Conservation (phyloP, 2,113 vertebrate genomes). For the Thunnus thynnus region DNA sequence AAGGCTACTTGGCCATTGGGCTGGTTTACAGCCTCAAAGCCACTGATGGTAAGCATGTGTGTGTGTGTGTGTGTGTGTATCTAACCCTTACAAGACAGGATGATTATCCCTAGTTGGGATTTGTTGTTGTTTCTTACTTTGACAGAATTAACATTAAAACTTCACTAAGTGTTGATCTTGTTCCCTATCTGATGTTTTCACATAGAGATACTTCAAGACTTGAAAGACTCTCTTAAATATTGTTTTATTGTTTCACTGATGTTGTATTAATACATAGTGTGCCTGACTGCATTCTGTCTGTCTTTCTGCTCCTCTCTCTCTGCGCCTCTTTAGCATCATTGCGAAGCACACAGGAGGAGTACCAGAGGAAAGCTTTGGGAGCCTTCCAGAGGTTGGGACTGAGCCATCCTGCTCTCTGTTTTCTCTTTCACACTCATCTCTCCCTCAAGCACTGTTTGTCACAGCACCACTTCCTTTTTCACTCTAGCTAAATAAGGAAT, state of each 20-base stretch:
- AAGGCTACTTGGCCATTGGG: constrained; percentile 95
- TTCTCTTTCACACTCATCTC: constrained; percentile 25
- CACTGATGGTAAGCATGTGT: constrained; percentile 91
- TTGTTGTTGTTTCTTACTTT: background rate
- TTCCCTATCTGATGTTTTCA: background rate
- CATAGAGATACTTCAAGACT: background rate
- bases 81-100: background rate
- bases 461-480: background rate
- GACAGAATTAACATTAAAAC: too few species aligned
- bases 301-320: constrained; percentile 4
- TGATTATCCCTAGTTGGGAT: background rate
- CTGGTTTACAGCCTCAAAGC: constrained; percentile 97
- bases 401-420: constrained; percentile 17
- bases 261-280: background rate
- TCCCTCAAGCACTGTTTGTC: constrained; percentile 14
- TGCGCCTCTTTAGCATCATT: constrained; percentile 88
- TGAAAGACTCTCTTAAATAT: background rate
- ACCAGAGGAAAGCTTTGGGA: constrained; percentile 97
- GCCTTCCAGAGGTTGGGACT: constrained; percentile 95
- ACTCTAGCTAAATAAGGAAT: background rate
- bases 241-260: background rate
- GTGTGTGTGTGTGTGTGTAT: background rate
- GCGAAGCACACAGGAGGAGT: constrained; percentile 94
- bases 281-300: constrained; percentile 3
- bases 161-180: too few species aligned